A percentile compares a stretch with the other conserved stretches of the same genome.
Evolutionary conservation across 2,113 vertebrate species (phyloP).

Genomic region (Myotis yumanensis): DNA sequence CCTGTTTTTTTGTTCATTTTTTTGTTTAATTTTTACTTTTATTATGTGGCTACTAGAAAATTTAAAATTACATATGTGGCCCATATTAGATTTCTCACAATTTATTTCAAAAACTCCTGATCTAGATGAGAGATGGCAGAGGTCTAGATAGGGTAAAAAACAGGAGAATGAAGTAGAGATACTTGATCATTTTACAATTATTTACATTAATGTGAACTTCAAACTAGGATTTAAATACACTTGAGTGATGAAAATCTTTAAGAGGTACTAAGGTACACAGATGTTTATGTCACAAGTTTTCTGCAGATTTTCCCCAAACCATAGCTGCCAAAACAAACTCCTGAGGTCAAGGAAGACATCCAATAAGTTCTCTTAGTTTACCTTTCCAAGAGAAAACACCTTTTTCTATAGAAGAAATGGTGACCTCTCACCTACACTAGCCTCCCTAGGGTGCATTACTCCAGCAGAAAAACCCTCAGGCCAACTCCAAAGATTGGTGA

Average conservation of each 20-base stretch:
- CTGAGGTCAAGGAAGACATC: background rate
- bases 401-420: background rate
- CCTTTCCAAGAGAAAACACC: background rate
- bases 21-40: background rate
- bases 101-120: background rate
- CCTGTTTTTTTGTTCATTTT: background rate
- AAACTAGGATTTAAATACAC: background rate
- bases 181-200: background rate
- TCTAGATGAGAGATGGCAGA: background rate
- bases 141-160: background rate
- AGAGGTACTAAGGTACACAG: background rate
- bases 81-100: background rate
- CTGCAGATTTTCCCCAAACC: background rate
- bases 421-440: accelerated
- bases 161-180: background rate
- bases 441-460: background rate
- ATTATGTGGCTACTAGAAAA: background rate
- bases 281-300: background rate
- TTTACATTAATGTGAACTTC: background rate
- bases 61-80: background rate
- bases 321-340: background rate
- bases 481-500: background rate
- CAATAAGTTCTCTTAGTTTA: background rate
- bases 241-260: background rate
- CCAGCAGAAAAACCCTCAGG: background rate